A percentile compares a stretch with the other conserved stretches of the same genome.
Evolutionary conservation across 2,888 invertebrate genomes (phyloP).

Genomic region (Liopterus haemorrhoidalis): DNA sequence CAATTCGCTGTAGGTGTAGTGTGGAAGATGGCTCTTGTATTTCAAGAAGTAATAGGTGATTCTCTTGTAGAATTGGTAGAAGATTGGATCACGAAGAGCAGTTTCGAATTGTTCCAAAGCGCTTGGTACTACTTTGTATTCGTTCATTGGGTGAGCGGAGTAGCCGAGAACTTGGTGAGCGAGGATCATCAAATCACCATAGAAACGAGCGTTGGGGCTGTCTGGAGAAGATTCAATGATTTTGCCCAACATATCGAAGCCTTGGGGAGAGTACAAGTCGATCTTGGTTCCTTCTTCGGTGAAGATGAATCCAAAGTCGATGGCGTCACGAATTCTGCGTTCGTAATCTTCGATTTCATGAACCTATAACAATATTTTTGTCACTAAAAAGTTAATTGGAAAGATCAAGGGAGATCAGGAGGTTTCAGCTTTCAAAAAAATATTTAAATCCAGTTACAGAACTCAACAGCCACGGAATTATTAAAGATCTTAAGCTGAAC

Average conservation of each 20-base stretch:
- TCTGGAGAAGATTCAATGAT: slow-evolving; percentile 60
- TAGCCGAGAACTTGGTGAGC: slow-evolving; percentile 57
- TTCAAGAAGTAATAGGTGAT: slow-evolving; percentile 53
- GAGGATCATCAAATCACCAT: slow-evolving; percentile 52
- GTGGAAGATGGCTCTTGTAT: slow-evolving; percentile 54
- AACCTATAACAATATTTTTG: too few relatives aligned
- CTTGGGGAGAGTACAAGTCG: slow-evolving; percentile 55
- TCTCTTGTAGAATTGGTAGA: slow-evolving; percentile 61
- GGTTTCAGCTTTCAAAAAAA: too few relatives aligned
- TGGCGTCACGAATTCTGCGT: slow-evolving; percentile 54
- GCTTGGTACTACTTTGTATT: slow-evolving; percentile 53
- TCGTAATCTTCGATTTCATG: slow-evolving; percentile 52
- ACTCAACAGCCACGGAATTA: too few relatives aligned
- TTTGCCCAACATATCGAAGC: slow-evolving; percentile 59
- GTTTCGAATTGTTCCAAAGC: slow-evolving; percentile 61
- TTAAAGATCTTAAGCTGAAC: too few relatives aligned
- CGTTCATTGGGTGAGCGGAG: slow-evolving; percentile 37
- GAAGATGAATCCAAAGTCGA: slow-evolving; percentile 53
- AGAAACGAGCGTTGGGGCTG: slow-evolving; percentile 55
- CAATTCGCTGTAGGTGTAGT: slow-evolving; percentile 59
- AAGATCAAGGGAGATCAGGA: too few relatives aligned
- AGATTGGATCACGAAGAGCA: slow-evolving; percentile 61
- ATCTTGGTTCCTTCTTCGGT: slow-evolving; percentile 50
- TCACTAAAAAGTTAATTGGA: too few relatives aligned
- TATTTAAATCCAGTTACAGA: too few relatives aligned